phyloP scores from a whole-genome alignment of 1,140 invertebrate genomes.

The Drosophila ambigua region DNA sequence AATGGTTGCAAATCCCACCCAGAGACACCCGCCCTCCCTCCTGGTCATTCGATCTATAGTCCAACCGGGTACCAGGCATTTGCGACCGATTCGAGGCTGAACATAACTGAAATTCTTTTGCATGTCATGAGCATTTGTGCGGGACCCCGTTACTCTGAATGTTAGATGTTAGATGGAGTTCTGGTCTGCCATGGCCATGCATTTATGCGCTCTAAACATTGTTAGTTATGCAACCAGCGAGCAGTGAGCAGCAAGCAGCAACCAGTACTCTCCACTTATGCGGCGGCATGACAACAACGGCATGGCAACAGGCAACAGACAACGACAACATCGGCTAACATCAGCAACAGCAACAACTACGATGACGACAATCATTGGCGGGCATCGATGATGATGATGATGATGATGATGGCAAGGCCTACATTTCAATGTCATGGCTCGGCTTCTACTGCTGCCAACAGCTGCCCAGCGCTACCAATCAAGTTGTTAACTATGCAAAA shows the following conservation, averaged over 20 bases:
- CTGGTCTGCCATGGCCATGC: slow-evolving; percentile 48
- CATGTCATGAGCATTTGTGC: slow-evolving; percentile 76
- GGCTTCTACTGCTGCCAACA: slow-evolving; percentile 36
- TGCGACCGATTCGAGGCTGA: slow-evolving; percentile 45
- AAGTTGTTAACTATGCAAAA: slow-evolving; percentile 80
- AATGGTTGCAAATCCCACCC: slow-evolving; percentile 46
- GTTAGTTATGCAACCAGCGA: slow-evolving; percentile 73
- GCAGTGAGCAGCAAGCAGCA: slow-evolving; percentile 22
- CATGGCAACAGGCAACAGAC: slow-evolving; percentile 40
- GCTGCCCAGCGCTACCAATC: slow-evolving; percentile 78
- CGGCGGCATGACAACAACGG: slow-evolving; percentile 42
- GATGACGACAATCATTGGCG: slow-evolving; percentile 74
- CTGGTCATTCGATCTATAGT: too few species aligned
- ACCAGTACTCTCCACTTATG: slow-evolving; percentile 45
- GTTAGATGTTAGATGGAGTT: slow-evolving; percentile 57
- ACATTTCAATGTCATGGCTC: slow-evolving; percentile 73
- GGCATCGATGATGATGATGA: slow-evolving; percentile 58
- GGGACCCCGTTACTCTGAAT: slow-evolving; percentile 71
- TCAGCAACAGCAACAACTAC: slow-evolving; percentile 24
- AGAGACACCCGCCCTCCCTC: neutral
- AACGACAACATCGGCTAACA: slow-evolving; percentile 47
- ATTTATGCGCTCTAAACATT: slow-evolving; percentile 79
- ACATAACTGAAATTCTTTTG: slow-evolving; percentile 74
- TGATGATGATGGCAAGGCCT: slow-evolving; percentile 56
- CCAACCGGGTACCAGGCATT: neutral